phyloP scores from a whole-genome alignment of 1,140 invertebrate genomes.

The Penaeus indicus region DNA sequence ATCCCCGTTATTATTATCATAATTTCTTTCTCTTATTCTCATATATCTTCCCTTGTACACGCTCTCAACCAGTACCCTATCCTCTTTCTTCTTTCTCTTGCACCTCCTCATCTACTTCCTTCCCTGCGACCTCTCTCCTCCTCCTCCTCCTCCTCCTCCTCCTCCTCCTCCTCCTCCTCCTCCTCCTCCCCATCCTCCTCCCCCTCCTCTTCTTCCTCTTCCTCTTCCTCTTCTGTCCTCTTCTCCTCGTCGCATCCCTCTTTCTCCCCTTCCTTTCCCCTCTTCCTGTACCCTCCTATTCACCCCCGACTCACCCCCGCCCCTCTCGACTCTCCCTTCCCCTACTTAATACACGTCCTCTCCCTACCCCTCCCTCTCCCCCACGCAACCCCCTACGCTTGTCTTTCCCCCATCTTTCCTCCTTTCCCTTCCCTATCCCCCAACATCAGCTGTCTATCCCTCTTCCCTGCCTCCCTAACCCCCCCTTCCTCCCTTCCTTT shows the following conservation, averaged over 20 bases:
- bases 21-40: neutral
- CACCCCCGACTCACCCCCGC: neutral
- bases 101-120: neutral
- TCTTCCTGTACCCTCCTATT: neutral
- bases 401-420: no score
- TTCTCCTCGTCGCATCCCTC: neutral
- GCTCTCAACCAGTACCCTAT: neutral
- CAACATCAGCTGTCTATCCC: no score
- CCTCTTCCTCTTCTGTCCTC: neutral
- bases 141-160: neutral
- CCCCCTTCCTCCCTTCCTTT: no score
- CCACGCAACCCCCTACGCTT: no score
- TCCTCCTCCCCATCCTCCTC: neutral
- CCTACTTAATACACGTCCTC: no score
- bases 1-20: no score
- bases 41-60: neutral
- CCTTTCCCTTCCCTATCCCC: no score
- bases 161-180: neutral
- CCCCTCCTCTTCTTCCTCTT: neutral
- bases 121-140: neutral
- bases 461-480: no score
- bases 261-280: neutral
- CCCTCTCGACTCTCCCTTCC: no score
- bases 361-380: no score
- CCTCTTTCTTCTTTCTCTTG: neutral